phyloP scores from a whole-genome alignment of 2,888 invertebrate species.

The Heliconius charithonia region DNA sequence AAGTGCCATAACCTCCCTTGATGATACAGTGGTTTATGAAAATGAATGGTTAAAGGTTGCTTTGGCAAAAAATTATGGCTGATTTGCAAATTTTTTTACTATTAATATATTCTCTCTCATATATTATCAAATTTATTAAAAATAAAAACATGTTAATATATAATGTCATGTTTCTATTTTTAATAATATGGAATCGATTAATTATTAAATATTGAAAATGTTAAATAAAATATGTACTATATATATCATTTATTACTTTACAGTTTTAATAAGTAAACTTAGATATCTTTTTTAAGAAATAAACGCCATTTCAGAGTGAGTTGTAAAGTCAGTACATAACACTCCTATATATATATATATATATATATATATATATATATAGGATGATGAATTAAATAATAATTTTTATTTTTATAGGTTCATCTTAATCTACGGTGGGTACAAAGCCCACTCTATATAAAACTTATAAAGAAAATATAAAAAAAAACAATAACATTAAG shows the following conservation, averaged over 20 bases:
- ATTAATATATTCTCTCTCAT: too few species aligned
- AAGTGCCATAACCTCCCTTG: background rate
- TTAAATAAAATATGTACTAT: background rate
- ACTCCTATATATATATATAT: too few species aligned
- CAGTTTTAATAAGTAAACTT: conserved; percentile 29
- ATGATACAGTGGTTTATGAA: background rate
- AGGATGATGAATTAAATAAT: too few species aligned
- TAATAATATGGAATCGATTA: too few species aligned
- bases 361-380: too few species aligned
- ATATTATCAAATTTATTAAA: too few species aligned
- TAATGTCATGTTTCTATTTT: too few species aligned
- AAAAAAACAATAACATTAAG: too few species aligned
- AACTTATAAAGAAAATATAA: background rate
- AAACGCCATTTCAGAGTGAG: conserved; percentile 55
- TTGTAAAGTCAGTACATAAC: conserved; percentile 72
- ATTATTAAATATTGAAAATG: background rate
- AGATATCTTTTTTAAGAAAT: conserved; percentile 34
- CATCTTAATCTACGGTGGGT: background rate
- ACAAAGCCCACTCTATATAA: background rate
- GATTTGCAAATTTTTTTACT: background rate
- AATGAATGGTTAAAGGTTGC: background rate
- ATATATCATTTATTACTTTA: background rate
- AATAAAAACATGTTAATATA: too few species aligned
- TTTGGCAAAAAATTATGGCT: background rate
- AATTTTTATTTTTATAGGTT: too few species aligned